phyloP scores from a whole-genome alignment of 2,113 vertebrate species.

The Brienomyrus brachyistius region DNA sequence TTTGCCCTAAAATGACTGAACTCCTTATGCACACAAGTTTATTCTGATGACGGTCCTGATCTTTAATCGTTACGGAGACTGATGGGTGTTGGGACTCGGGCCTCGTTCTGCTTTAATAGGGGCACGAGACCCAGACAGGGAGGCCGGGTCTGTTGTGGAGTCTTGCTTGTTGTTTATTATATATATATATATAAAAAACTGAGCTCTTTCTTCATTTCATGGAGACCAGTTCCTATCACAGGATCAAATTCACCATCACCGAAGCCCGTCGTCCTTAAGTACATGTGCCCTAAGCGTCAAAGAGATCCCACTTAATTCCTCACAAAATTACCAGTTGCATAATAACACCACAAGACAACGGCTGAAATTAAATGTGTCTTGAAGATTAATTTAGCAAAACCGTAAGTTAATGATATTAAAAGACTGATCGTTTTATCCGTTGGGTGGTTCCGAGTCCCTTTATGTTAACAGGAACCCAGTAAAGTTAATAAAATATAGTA shows the following conservation, averaged over 20 bases:
- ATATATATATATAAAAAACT: background rate
- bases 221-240: background rate
- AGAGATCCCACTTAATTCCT: background rate
- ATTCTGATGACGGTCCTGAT: background rate
- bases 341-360: background rate
- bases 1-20: background rate
- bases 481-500: background rate
- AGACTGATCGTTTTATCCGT: background rate
- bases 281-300: background rate
- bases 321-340: background rate
- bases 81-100: background rate
- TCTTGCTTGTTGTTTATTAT: background rate
- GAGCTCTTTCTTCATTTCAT: background rate
- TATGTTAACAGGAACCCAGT: background rate
- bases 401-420: background rate
- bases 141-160: background rate
- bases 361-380: conserved; percentile 8
- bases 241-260: background rate
- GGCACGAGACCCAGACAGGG: background rate
- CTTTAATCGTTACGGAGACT: background rate
- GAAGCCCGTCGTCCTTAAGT: background rate
- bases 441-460: background rate
- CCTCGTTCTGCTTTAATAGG: background rate
- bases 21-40: background rate
- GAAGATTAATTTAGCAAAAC: conserved; percentile 5